Evolutionary conservation across 2,888 invertebrate species (phyloP).

Genomic region (Athalia circularis): DNA sequence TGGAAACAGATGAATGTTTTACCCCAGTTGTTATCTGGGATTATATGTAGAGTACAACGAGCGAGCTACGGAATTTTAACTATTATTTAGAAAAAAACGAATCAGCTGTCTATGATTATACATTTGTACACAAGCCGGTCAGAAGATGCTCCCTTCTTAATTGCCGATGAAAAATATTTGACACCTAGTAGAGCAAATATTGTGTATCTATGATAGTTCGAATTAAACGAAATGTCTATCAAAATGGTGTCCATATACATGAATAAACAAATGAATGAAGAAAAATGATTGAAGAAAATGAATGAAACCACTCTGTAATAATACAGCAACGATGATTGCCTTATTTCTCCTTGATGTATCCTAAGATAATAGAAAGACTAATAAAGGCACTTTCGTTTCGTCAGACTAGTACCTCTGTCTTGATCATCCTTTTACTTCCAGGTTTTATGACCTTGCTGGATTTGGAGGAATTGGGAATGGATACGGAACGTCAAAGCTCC

Average conservation of each 20-base stretch:
- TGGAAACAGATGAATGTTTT: conserved; percentile 53
- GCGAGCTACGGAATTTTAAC: too few species aligned
- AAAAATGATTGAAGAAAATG: background rate
- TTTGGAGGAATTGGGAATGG: conserved; percentile 25
- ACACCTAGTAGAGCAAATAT: background rate
- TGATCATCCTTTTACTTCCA: conserved; percentile 26
- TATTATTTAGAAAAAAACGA: too few species aligned
- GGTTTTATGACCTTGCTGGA: conserved; percentile 34
- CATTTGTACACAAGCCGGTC: too few species aligned
- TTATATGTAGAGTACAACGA: too few species aligned
- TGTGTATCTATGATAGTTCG: background rate
- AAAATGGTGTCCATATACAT: background rate
- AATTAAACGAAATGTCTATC: background rate
- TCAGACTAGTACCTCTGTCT: conserved; percentile 1
- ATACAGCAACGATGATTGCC: too few species aligned
- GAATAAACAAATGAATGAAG: conserved; percentile 1
- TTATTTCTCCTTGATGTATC: too few species aligned
- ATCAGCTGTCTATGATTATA: too few species aligned
- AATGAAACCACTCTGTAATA: too few species aligned
- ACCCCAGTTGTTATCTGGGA: background rate
- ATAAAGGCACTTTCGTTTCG: background rate
- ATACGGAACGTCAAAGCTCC: conserved; percentile 1
- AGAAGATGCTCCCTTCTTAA: too few species aligned
- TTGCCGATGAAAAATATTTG: too few species aligned
- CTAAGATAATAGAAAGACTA: background rate